Conservation (phyloP, 2,113 vertebrate genomes). For the Phyllostomus hastatus region DNA sequence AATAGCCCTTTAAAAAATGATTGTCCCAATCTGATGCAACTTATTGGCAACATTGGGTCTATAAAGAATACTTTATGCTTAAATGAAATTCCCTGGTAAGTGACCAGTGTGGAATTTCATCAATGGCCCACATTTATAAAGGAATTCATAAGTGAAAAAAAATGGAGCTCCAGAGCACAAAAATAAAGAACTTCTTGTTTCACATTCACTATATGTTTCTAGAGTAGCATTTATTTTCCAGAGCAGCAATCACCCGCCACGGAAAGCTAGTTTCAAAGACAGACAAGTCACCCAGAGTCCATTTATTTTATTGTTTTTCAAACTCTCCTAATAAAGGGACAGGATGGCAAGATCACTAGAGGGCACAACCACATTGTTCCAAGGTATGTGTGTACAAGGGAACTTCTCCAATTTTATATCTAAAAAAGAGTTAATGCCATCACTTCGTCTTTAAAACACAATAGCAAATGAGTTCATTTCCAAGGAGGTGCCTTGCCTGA, state of each 20-base stretch:
- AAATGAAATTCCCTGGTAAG: background rate
- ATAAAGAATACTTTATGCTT: background rate
- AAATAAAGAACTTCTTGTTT: background rate
- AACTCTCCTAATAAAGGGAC: background rate
- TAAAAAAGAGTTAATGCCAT: background rate
- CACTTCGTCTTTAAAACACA: background rate
- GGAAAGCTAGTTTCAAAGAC: background rate
- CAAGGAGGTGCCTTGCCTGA: background rate
- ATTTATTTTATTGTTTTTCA: background rate
- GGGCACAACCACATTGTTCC: constrained; percentile 54
- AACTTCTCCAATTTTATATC: background rate
- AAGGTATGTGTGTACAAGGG: background rate
- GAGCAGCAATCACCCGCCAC: background rate
- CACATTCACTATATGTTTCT: background rate
- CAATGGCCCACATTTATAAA: background rate
- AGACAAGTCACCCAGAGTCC: background rate
- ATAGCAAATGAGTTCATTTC: background rate
- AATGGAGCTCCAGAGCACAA: background rate
- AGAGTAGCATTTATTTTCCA: background rate
- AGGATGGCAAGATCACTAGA: constrained; percentile 47
- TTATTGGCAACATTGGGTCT: background rate
- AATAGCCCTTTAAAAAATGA: background rate
- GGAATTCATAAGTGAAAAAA: background rate
- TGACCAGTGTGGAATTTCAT: background rate
- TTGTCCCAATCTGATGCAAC: background rate